phyloP scores from a whole-genome alignment of 2,888 invertebrate species.

The Baccha elongata region DNA sequence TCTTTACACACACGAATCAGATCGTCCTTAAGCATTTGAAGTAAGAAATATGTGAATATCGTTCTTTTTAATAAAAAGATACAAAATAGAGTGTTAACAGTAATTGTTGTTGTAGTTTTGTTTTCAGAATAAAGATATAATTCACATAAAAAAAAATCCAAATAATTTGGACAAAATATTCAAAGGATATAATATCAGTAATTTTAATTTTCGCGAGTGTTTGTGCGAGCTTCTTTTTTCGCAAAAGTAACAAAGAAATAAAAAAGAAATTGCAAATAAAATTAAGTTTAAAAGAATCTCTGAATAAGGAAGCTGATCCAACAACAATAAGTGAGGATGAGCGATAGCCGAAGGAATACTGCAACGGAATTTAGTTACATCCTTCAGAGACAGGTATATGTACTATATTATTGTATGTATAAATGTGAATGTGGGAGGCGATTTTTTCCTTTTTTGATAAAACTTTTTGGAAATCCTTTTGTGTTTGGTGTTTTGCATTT shows the following conservation, averaged over 20 bases:
- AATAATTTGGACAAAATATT: conserved; percentile 30
- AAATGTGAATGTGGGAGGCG: background rate
- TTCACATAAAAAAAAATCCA: background rate
- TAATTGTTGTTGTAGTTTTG: conserved; percentile 4
- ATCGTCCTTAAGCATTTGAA: conserved; percentile 27
- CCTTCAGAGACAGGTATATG: conserved; percentile 81
- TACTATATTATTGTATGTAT: background rate
- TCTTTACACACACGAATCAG: conserved; percentile 10
- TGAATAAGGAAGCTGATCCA: conserved; percentile 22
- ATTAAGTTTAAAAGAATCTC: conserved; percentile 35
- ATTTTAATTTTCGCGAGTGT: conserved; percentile 32
- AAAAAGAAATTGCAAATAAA: conserved; percentile 38
- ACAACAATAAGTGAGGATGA: conserved; percentile 76
- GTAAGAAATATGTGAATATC: conserved; percentile 53
- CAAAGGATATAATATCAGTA: conserved; percentile 43
- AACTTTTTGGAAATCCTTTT: conserved; percentile 8
- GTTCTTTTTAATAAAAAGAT: conserved; percentile 21
- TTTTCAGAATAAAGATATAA: conserved; percentile 23
- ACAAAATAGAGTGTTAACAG: conserved; percentile 6
- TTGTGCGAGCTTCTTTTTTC: conserved; percentile 8
- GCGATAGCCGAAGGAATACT: conserved; percentile 81
- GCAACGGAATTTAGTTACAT: conserved; percentile 82
- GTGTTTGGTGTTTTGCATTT: conserved; percentile 1
- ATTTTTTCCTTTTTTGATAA: background rate
- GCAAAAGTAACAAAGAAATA: background rate